Percentiles rank a stretch among this genome's conserved stretches.
Evolutionary conservation across 2,888 invertebrate species (phyloP).

Genomic region (Slavum lentiscoides): DNA sequence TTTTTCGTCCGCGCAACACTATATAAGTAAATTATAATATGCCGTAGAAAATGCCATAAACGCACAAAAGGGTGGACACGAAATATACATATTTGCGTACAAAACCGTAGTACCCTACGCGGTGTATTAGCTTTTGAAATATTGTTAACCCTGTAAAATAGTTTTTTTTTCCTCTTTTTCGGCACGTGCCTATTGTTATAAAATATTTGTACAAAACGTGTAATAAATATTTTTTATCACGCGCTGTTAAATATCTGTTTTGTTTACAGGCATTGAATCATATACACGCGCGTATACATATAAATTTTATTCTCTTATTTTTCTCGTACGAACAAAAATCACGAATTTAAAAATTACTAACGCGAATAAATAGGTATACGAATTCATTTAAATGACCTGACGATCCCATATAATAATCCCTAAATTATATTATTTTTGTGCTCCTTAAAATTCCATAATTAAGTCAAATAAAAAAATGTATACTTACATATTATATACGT

Average conservation of each 20-base stretch:
- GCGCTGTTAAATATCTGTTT: not conserved
- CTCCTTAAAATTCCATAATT: too few relatives aligned
- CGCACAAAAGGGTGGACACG: not conserved
- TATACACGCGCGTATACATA: too few relatives aligned
- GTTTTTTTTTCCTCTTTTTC: not conserved
- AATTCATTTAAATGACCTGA: too few relatives aligned
- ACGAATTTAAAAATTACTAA: too few relatives aligned
- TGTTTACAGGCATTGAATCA: not conserved
- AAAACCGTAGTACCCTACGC: not conserved
- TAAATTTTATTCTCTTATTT: too few relatives aligned
- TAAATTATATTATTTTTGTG: too few relatives aligned
- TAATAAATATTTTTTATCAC: not conserved
- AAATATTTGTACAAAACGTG: not conserved
- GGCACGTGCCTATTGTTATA: not conserved
- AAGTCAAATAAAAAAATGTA: too few relatives aligned
- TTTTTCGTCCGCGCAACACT: not conserved
- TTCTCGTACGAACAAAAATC: too few relatives aligned
- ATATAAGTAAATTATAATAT: not conserved
- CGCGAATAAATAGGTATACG: too few relatives aligned
- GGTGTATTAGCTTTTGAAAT: constrained; percentile 4
- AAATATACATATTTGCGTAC: not conserved
- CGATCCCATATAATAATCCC: too few relatives aligned
- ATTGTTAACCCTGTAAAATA: not conserved
- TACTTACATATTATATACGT: too few relatives aligned
- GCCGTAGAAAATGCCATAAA: not conserved